Evolutionary conservation across 2,888 invertebrate species (phyloP).

Genomic region (Sylvicola cinctus): DNA sequence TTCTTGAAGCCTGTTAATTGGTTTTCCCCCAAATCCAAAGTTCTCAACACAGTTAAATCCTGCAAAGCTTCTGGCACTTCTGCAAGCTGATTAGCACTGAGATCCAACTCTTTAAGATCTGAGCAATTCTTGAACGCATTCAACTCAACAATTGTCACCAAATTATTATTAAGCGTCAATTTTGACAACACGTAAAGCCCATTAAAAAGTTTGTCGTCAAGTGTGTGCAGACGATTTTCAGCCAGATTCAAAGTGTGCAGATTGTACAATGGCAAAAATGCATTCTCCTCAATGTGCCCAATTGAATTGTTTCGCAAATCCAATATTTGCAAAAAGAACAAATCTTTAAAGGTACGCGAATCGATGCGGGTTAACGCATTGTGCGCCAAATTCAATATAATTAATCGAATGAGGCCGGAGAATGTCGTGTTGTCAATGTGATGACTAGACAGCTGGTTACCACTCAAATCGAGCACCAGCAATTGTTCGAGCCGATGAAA

Average conservation of each 20-base stretch:
- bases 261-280: conserved; percentile 72
- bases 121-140: conserved; percentile 75
- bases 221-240: conserved; percentile 63
- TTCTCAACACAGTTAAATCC: conserved; percentile 64
- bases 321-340: conserved; percentile 68
- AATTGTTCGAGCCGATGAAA: conserved; percentile 70
- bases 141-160: conserved; percentile 54
- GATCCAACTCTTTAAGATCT: conserved; percentile 68
- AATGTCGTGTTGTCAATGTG: conserved; percentile 73
- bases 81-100: conserved; percentile 67
- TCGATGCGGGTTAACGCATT: conserved; percentile 72
- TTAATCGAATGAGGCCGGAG: conserved; percentile 61
- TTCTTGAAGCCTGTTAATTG: conserved; percentile 65
- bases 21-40: conserved; percentile 82
- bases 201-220: conserved; percentile 64
- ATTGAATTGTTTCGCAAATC: conserved; percentile 74
- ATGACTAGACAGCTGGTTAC: conserved; percentile 66
- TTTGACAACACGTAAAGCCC: conserved; percentile 66
- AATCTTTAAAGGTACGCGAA: conserved; percentile 65
- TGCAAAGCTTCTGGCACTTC: conserved; percentile 66
- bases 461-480: conserved; percentile 62
- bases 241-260: conserved; percentile 75
- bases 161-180: conserved; percentile 68
- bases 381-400: conserved; percentile 66
- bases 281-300: conserved; percentile 71